Percentiles rank a stretch among this genome's conserved stretches.
These are phyloP conservation scores for Danio kyathit DNA, from an alignment of 2,797 vertebrate genomes.

Conservation along the genomic window DNA sequence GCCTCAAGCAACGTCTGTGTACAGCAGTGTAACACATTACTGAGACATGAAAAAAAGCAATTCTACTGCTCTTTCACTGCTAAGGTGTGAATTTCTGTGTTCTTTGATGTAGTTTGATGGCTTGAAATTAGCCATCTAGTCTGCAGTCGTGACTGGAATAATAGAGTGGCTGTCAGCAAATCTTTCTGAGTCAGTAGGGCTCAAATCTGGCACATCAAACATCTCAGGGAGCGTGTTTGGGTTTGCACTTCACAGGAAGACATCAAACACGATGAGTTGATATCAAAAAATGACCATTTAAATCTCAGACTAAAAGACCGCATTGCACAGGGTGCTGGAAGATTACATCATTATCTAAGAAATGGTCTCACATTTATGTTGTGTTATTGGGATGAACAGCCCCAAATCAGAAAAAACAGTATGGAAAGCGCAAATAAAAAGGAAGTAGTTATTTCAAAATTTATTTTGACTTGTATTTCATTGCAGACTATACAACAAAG, in stretches of 20 bases:
- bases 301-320: conserved; percentile 58
- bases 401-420: no score
- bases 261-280: conserved; percentile 69
- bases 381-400: conserved; percentile 1
- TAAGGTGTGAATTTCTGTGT: conserved; percentile 22
- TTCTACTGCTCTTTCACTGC: neutral
- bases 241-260: conserved; percentile 60
- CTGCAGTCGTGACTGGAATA: conserved; percentile 59
- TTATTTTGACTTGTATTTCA: no score
- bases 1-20: neutral
- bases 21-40: neutral
- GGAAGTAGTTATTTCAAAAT: no score
- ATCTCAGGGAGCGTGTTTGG: conserved; percentile 59
- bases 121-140: conserved; percentile 63
- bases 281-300: conserved; percentile 67
- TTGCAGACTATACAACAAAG: no score
- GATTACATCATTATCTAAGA: conserved; percentile 72
- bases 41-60: neutral
- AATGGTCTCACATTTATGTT: conserved; percentile 39
- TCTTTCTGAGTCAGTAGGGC: conserved; percentile 56
- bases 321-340: conserved; percentile 63
- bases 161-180: conserved; percentile 62
- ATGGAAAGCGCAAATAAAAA: no score
- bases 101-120: conserved; percentile 75
- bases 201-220: conserved; percentile 80